Conservation (phyloP, 2,888 invertebrate genomes). For the Entomobrya multifasciata region DNA sequence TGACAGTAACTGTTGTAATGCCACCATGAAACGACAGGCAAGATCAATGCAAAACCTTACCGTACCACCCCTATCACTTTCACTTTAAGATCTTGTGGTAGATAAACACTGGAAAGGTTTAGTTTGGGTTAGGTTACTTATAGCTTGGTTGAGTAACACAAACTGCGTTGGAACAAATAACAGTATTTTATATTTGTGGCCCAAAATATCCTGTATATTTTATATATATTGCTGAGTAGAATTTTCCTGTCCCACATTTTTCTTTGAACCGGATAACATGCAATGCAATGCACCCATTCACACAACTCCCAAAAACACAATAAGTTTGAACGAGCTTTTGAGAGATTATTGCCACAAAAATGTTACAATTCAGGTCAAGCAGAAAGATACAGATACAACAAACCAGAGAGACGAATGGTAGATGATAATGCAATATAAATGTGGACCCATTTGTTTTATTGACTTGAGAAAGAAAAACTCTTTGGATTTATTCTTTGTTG, state of each 20-base stretch:
- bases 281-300: neutral
- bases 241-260: neutral
- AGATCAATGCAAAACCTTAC: too few species aligned
- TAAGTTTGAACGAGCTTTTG: neutral
- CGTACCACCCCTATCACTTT: too few species aligned
- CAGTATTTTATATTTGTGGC: too few species aligned
- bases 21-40: too few species aligned
- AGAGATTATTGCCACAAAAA: neutral
- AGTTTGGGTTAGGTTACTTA: too few species aligned
- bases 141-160: too few species aligned
- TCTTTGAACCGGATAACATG: too few species aligned
- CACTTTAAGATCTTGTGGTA: too few species aligned
- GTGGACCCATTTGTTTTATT: constrained; percentile 50
- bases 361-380: neutral
- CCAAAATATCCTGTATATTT: neutral
- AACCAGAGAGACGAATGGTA: neutral
- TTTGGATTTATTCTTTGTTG: neutral
- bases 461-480: constrained; percentile 22
- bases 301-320: neutral
- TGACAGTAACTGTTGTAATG: too few species aligned
- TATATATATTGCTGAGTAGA: neutral
- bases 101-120: too few species aligned
- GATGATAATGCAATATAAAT: constrained; percentile 19
- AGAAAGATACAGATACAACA: too few species aligned
- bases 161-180: too few species aligned